Evolutionary conservation across 2,888 invertebrate species (phyloP).

Genomic region (Volucella bombylans): DNA sequence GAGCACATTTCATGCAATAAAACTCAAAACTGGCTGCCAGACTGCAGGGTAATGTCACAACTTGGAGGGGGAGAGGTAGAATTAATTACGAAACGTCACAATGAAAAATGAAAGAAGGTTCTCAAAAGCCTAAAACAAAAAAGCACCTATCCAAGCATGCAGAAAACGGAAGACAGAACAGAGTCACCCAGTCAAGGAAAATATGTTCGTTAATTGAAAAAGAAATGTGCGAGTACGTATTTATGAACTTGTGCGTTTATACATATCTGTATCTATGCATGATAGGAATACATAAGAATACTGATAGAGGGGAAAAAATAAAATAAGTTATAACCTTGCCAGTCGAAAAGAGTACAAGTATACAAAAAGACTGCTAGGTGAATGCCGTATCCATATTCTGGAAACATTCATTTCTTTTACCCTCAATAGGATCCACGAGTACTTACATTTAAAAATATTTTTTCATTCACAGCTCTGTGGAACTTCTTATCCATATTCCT

Average conservation of each 20-base stretch:
- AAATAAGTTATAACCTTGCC: conserved; percentile 26
- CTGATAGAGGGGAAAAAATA: conserved; percentile 8
- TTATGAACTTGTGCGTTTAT: too few species aligned
- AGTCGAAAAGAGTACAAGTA: background rate
- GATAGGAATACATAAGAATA: conserved; percentile 11
- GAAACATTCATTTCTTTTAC: conserved; percentile 37
- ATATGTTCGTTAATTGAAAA: conserved; percentile 51
- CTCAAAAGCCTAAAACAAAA: background rate
- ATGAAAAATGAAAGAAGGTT: conserved; percentile 36
- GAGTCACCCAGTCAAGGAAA: conserved; percentile 2
- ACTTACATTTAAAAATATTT: too few species aligned
- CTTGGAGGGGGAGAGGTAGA: conserved; percentile 27
- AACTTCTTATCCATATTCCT: too few species aligned
- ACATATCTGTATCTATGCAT: too few species aligned
- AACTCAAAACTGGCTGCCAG: conserved; percentile 32
- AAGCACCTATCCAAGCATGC: background rate
- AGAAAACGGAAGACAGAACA: too few species aligned
- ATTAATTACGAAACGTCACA: conserved; percentile 68
- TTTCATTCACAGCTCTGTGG: too few species aligned
- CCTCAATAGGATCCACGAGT: conserved; percentile 18
- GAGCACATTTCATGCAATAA: conserved; percentile 15
- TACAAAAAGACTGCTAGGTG: conserved; percentile 1
- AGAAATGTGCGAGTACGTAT: background rate
- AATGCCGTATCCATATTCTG: conserved; percentile 11
- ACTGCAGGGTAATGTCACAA: conserved; percentile 50